Percentiles rank a stretch among this genome's conserved stretches.
These are phyloP conservation scores for Mesorhabditis belari DNA, from an alignment of 2,888 invertebrate species.

Conservation along the genomic window DNA sequence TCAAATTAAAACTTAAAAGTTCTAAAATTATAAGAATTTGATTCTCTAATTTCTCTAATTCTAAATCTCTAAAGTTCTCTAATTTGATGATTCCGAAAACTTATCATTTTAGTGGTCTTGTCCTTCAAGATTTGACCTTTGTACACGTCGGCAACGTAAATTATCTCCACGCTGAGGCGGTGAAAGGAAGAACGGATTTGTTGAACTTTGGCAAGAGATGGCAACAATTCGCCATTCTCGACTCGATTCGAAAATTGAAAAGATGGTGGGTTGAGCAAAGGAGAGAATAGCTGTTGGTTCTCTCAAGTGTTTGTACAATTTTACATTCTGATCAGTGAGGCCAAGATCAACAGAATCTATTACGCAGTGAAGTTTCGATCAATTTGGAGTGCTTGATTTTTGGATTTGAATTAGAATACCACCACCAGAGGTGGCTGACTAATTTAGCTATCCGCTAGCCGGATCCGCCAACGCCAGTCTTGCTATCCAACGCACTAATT, in stretches of 20 bases:
- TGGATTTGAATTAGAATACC: too few species aligned
- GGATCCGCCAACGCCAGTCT: too few species aligned
- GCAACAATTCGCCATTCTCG: constrained; percentile 96
- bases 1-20: neutral
- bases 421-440: too few species aligned
- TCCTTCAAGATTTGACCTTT: constrained; percentile 95
- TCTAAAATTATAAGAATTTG: constrained; percentile 1
- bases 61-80: neutral
- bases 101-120: constrained; percentile 71
- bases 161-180: constrained; percentile 61
- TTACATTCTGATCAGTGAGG: neutral
- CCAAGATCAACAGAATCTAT: too few species aligned
- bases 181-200: constrained; percentile 63
- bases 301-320: neutral
- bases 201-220: constrained; percentile 95
- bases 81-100: neutral
- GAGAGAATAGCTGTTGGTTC: neutral
- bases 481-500: too few species aligned
- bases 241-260: constrained; percentile 94
- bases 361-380: too few species aligned
- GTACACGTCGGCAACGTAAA: constrained; percentile 95
- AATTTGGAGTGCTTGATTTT: too few species aligned
- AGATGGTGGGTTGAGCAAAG: constrained; percentile 67
- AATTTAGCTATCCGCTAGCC: too few species aligned
- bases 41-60: neutral